These are phyloP conservation scores for Drosophila pectinifera DNA, from an alignment of 1,140 invertebrate genomes.

Conservation along the genomic window DNA sequence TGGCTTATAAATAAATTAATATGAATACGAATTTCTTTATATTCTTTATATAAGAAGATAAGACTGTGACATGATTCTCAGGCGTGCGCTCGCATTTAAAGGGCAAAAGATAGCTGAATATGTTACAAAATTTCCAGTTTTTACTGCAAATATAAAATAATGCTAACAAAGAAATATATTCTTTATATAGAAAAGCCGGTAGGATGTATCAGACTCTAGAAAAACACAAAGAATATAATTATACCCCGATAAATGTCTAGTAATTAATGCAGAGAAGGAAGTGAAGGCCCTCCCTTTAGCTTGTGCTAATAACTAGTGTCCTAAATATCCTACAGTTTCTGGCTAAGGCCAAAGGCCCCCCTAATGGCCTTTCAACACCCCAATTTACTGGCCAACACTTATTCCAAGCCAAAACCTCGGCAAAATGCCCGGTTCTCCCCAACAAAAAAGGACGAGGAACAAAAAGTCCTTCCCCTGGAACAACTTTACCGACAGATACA, in stretches of 20 bases:
- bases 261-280: neutral
- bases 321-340: neutral
- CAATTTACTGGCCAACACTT: conserved; percentile 4
- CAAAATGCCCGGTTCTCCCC: conserved; percentile 19
- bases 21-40: too few relatives aligned
- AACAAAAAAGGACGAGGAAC: neutral
- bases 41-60: conserved; percentile 9
- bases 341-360: neutral
- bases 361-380: conserved; percentile 3
- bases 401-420: conserved; percentile 12
- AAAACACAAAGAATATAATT: neutral
- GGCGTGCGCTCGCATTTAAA: conserved; percentile 1
- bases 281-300: neutral
- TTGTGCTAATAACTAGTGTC: conserved; percentile 8
- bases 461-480: conserved; percentile 11
- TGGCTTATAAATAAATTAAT: conserved; percentile 5
- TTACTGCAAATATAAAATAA: neutral
- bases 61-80: neutral
- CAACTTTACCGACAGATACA: conserved; percentile 79
- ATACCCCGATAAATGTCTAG: neutral
- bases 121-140: neutral
- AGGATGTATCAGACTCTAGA: too few relatives aligned
- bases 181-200: too few relatives aligned
- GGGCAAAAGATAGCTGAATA: neutral
- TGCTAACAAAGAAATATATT: neutral